phyloP scores from a whole-genome alignment of 2,113 vertebrate genomes.

The Anolis carolinensis region DNA sequence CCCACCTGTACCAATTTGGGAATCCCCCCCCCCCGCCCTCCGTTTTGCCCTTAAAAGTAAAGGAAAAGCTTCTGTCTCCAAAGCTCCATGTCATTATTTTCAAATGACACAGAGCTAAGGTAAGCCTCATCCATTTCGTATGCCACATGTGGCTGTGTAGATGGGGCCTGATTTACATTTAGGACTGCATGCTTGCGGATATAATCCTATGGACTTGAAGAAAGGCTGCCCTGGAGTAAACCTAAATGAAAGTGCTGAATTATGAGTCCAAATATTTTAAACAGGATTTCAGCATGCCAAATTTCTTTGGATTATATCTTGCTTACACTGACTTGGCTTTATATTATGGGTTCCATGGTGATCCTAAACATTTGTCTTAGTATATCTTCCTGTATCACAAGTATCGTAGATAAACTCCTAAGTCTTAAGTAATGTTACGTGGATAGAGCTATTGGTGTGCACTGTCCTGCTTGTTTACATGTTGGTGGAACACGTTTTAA shows the following conservation, averaged over 20 bases:
- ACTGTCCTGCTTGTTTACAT: background rate
- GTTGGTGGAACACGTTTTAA: background rate
- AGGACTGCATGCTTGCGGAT: background rate
- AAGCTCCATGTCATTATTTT: no score
- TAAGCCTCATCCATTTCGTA: no score
- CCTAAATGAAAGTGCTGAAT: background rate
- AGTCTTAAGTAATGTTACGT: background rate
- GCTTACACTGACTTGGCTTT: background rate
- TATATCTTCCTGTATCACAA: background rate
- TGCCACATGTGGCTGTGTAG: no score
- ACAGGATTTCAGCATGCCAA: background rate
- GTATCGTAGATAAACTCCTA: background rate
- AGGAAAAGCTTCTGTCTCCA: no score
- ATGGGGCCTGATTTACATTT: background rate
- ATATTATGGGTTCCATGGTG: background rate
- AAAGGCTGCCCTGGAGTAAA: background rate
- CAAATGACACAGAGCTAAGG: no score
- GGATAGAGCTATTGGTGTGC: background rate
- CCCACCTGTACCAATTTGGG: no score
- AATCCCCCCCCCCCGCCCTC: no score
- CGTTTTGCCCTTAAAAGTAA: no score
- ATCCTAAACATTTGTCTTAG: background rate
- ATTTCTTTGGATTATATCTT: background rate
- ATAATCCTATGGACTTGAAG: background rate
- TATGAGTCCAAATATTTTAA: background rate